Conservation (phyloP, 1,140 invertebrate genomes). For the Brachionus rubens region DNA sequence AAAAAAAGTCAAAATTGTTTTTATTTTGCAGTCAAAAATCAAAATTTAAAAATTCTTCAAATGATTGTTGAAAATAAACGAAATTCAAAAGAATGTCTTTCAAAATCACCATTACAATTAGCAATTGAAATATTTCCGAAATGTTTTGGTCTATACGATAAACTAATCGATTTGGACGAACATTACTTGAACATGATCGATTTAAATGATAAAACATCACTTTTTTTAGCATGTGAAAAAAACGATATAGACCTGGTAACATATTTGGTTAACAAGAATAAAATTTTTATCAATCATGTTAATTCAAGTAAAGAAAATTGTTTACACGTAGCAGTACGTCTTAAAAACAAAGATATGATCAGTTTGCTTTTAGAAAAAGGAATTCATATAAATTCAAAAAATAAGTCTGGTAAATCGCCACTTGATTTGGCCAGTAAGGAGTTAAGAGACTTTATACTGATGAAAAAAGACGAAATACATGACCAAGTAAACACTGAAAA, state of each 20-base stretch:
- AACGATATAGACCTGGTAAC: neutral
- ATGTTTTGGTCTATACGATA: neutral
- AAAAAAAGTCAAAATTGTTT: neutral
- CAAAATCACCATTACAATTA: neutral
- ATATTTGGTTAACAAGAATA: neutral
- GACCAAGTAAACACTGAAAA: too few species aligned
- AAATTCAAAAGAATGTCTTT: neutral
- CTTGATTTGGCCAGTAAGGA: neutral
- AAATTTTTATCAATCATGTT: neutral
- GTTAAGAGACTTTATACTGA: neutral
- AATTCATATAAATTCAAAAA: neutral
- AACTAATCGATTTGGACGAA: neutral
- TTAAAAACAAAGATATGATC: neutral
- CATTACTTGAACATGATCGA: neutral
- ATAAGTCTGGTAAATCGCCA: neutral
- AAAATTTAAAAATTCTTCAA: neutral
- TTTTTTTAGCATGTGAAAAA: neutral
- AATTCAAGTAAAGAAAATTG: neutral
- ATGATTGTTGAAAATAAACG: neutral
- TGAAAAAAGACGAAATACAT: too few species aligned
- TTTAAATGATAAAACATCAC: neutral
- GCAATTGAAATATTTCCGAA: neutral
- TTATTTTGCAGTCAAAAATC: neutral
- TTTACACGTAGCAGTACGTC: neutral
- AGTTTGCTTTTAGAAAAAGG: neutral